Evolutionary conservation across 1,140 invertebrate species (phyloP).

Genomic region (Drosophila simulans): DNA sequence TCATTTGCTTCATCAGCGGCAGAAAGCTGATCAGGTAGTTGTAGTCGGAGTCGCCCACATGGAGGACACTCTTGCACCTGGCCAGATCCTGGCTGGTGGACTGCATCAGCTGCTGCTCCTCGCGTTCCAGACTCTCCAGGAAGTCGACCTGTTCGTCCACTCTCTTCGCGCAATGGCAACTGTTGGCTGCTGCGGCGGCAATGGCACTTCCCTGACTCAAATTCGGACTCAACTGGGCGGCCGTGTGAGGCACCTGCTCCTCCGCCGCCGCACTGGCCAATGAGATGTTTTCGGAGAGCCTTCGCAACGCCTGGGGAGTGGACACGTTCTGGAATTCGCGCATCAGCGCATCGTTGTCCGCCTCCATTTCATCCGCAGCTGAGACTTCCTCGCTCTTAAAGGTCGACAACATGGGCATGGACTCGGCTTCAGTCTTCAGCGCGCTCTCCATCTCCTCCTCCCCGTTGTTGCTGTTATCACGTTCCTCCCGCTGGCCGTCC

Average conservation of each 20-base stretch:
- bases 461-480: slow-evolving; percentile 50
- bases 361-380: slow-evolving; percentile 62
- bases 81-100: slow-evolving; percentile 74
- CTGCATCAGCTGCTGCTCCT: slow-evolving; percentile 78
- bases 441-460: slow-evolving; percentile 31
- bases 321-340: slow-evolving; percentile 65
- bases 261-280: slow-evolving; percentile 66
- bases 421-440: slow-evolving; percentile 21
- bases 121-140: slow-evolving; percentile 65
- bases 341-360: slow-evolving; percentile 70
- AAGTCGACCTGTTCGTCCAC: slow-evolving; percentile 79
- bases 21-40: slow-evolving; percentile 80
- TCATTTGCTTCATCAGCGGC: slow-evolving; percentile 81
- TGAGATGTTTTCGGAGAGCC: slow-evolving; percentile 72
- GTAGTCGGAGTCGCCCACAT: slow-evolving; percentile 78
- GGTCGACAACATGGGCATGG: slow-evolving; percentile 13
- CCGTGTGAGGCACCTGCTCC: slow-evolving; percentile 26
- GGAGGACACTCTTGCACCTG: slow-evolving; percentile 65
- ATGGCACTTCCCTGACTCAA: slow-evolving; percentile 15
- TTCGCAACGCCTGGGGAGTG: slow-evolving; percentile 70
- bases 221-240: neutral
- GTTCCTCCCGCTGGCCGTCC: slow-evolving; percentile 33
- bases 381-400: slow-evolving; percentile 40
- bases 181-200: slow-evolving; percentile 51
- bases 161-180: slow-evolving; percentile 74